A percentile compares a stretch with the other conserved stretches of the same genome.
Evolutionary conservation across 2,113 vertebrate species (phyloP).

Genomic region (Muscicapa adusta): DNA sequence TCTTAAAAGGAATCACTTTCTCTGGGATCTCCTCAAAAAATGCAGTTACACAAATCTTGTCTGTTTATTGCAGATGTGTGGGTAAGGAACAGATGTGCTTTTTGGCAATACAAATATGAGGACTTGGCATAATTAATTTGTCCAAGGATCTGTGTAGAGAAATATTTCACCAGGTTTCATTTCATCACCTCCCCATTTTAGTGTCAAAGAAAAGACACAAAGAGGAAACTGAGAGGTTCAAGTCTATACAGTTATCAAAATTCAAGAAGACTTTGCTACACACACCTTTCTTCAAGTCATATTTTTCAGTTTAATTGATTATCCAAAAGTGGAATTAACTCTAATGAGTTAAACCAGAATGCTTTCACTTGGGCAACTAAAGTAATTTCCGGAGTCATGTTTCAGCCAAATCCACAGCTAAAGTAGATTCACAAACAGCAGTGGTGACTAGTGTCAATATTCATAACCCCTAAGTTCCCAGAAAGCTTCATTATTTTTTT

Average conservation of each 20-base stretch:
- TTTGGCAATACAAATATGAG: not conserved
- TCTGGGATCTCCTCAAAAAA: not conserved
- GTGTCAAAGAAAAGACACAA: not conserved
- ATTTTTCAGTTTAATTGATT: not conserved
- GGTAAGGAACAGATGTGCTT: not conserved
- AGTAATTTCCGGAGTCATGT: not conserved
- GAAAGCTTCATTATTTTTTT: not conserved
- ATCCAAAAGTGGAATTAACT: not conserved
- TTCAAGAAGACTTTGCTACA: not conserved
- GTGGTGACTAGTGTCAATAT: fast-evolving
- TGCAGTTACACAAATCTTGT: not conserved
- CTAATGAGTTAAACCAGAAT: not conserved
- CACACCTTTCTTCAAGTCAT: not conserved
- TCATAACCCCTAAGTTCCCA: not conserved
- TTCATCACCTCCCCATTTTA: not conserved
- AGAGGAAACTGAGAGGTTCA: not conserved
- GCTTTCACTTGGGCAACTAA: not conserved
- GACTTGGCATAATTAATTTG: not conserved
- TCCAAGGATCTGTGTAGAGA: not conserved
- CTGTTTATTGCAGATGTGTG: not conserved
- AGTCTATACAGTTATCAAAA: not conserved
- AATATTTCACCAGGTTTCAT: not conserved
- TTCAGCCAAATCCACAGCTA: not conserved
- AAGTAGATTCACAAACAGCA: not conserved
- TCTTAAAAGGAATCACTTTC: not conserved